phyloP scores from a whole-genome alignment of 1,140 invertebrate genomes.

The Melanaphis sacchari region DNA sequence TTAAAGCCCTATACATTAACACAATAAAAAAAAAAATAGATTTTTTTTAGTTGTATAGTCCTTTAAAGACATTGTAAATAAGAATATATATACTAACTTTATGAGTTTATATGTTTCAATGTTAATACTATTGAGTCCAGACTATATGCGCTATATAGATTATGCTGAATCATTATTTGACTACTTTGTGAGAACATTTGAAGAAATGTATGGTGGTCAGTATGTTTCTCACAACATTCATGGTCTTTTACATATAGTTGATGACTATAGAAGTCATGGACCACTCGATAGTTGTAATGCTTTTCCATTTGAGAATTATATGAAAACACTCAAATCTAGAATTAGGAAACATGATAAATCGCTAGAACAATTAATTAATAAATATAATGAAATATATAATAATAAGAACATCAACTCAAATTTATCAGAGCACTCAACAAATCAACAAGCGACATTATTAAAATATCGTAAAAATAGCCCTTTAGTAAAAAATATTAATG shows the following conservation, averaged over 20 bases:
- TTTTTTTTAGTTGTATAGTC: no score
- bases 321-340: neutral
- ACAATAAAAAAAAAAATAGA: neutral
- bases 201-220: neutral
- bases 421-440: no score
- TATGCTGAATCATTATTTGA: neutral
- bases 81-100: neutral
- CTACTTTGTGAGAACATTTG: neutral
- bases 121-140: neutral
- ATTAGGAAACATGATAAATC: neutral
- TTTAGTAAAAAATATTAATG: neutral
- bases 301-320: neutral
- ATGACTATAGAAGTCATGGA: neutral
- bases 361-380: neutral
- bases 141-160: neutral
- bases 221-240: neutral
- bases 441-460: neutral
- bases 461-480: neutral
- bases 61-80: neutral
- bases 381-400: neutral
- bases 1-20: no score
- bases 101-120: neutral
- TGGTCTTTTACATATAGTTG: constrained; percentile 12
- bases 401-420: no score
- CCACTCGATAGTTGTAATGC: neutral